phyloP scores from a whole-genome alignment of 1,140 invertebrate genomes.

The Drosophila ironensis region DNA sequence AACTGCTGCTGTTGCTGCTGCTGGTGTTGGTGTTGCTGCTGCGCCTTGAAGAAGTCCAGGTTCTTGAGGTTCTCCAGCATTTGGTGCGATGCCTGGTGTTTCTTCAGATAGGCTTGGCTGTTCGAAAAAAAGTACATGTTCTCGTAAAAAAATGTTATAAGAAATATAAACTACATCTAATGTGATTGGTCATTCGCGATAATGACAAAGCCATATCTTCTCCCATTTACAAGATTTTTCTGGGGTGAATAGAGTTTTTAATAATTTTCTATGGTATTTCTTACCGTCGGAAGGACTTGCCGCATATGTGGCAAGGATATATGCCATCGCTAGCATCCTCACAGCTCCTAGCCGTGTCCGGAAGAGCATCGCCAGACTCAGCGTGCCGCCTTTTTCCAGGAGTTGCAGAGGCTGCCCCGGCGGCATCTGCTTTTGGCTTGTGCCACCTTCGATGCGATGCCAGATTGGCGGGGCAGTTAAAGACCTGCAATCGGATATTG shows the following conservation, averaged over 20 bases:
- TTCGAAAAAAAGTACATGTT: background rate
- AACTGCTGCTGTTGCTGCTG: slow-evolving; percentile 34
- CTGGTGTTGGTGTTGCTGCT: slow-evolving; percentile 40
- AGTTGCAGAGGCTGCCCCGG: slow-evolving; percentile 1
- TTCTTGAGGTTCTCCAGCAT: slow-evolving; percentile 72
- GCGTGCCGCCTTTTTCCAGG: slow-evolving; percentile 52
- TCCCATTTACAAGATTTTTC: too few species aligned
- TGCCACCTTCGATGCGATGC: slow-evolving; percentile 99
- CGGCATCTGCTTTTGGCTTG: slow-evolving; percentile 86
- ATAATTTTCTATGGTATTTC: background rate
- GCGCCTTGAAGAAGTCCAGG: slow-evolving; percentile 67
- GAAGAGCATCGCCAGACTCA: slow-evolving; percentile 33
- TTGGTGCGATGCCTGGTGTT: slow-evolving; percentile 83
- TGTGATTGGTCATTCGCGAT: too few species aligned
- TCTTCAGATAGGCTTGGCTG: slow-evolving; percentile 90
- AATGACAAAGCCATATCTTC: too few species aligned
- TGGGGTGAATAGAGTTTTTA: background rate
- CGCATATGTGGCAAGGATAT: slow-evolving; percentile 89
- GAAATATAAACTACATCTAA: too few species aligned
- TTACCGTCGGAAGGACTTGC: slow-evolving; percentile 89
- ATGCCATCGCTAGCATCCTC: slow-evolving; percentile 80
- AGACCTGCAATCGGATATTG: slow-evolving; percentile 84
- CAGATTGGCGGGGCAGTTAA: slow-evolving; percentile 98
- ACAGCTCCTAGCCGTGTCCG: slow-evolving; percentile 44
- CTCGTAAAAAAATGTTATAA: too few species aligned